A percentile compares a stretch with the other conserved stretches of the same genome.
phyloP scores from a whole-genome alignment of 23 tunicate genomes.

The Oikopleura dioica region DNA sequence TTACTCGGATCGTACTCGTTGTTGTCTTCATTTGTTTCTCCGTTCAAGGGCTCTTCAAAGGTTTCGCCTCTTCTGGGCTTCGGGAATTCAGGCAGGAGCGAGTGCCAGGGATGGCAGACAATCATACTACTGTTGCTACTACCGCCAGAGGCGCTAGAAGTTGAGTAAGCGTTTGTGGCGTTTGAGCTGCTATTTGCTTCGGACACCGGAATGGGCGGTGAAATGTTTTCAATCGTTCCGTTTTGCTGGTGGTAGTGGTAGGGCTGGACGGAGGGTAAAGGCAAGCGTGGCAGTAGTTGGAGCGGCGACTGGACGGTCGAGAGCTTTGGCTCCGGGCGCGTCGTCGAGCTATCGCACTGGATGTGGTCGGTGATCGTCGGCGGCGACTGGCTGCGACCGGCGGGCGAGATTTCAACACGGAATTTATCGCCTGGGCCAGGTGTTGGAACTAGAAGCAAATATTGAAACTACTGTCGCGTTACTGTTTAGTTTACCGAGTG shows the following conservation, averaged over 20 bases:
- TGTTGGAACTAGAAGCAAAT: constrained; percentile 13
- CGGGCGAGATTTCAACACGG: constrained; percentile 13
- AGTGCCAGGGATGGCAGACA: constrained; percentile 16
- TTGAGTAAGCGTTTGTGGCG: too few relatives aligned
- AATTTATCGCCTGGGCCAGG: constrained; percentile 13
- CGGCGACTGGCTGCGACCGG: constrained; percentile 11
- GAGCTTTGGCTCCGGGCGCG: constrained; percentile 8
- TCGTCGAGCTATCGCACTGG: too few relatives aligned
- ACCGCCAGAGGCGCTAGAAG: too few relatives aligned
- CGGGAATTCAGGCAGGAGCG: constrained; percentile 68
- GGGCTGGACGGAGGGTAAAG: background rate
- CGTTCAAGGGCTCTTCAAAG: constrained; percentile 19
- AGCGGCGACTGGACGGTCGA: background rate
- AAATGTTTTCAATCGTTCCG: background rate
- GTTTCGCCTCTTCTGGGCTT: constrained; percentile 31
- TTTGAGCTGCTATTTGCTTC: too few relatives aligned
- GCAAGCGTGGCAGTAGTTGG: too few relatives aligned
- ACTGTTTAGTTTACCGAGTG: constrained; percentile 45
- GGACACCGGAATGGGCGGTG: background rate
- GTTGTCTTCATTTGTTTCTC: background rate
- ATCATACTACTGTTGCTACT: too few relatives aligned
- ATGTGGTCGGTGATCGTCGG: constrained; percentile 11
- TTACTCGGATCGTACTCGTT: background rate
- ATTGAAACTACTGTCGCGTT: too few relatives aligned
- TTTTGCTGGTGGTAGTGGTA: background rate